phyloP scores from a whole-genome alignment of 2,888 invertebrate genomes.

The Epirrhoe tristata region DNA sequence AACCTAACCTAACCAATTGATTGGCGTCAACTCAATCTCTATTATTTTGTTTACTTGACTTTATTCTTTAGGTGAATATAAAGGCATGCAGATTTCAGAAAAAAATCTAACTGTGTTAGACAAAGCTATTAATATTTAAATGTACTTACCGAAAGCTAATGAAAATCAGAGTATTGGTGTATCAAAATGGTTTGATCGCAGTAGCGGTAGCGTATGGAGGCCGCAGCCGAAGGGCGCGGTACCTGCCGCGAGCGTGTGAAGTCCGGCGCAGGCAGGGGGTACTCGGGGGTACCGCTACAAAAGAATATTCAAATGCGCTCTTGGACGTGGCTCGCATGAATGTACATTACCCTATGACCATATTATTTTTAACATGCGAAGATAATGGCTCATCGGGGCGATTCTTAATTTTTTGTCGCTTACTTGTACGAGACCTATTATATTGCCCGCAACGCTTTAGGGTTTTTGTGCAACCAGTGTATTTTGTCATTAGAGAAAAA shows the following conservation, averaged over 20 bases:
- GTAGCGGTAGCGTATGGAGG: slow-evolving; percentile 33
- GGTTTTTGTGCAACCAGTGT: slow-evolving; percentile 77
- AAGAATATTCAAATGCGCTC: slow-evolving; percentile 82
- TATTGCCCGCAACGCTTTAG: slow-evolving; percentile 78
- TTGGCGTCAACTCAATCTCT: too few species aligned
- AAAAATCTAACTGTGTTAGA: too few species aligned
- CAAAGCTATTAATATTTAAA: background rate
- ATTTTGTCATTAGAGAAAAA: slow-evolving; percentile 76
- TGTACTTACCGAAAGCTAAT: background rate
- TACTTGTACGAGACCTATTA: slow-evolving; percentile 76
- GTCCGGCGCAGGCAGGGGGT: slow-evolving; percentile 78
- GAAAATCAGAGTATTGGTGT: slow-evolving; percentile 7
- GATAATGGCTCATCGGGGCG: slow-evolving; percentile 85
- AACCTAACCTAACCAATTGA: too few species aligned
- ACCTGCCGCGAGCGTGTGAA: slow-evolving; percentile 81
- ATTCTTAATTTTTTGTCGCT: slow-evolving; percentile 83
- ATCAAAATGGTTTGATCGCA: slow-evolving; percentile 46
- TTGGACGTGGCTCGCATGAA: slow-evolving; percentile 83
- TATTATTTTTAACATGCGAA: slow-evolving; percentile 84
- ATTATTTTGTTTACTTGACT: too few species aligned
- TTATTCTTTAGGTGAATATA: too few species aligned
- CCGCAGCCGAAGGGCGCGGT: slow-evolving; percentile 47
- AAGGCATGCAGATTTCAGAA: too few species aligned
- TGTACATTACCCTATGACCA: slow-evolving; percentile 83
- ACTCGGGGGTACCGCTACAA: slow-evolving; percentile 69